Evolutionary conservation across 2,797 vertebrate species (phyloP), one percentile per base, ranked within the genome.

Genomic region (Eutrigla gurnardus): DNA sequence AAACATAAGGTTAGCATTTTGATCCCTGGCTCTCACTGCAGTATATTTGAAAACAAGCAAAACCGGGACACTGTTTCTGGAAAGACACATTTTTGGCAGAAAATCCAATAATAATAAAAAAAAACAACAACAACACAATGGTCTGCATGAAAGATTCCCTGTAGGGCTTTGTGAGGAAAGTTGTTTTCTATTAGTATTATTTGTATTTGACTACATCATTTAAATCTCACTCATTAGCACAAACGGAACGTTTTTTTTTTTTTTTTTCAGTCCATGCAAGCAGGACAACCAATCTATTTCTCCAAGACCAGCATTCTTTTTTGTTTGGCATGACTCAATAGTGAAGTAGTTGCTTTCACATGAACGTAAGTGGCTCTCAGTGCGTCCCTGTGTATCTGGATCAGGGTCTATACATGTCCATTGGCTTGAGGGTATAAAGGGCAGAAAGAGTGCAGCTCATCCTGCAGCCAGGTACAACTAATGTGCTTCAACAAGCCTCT

Each of bases 391-490:
- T 47, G 49, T 57, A 32, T 77, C 7, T 60, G 63, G 61, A 75
- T 71, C 57, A 43, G 53, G 7, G 37, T 39, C 57, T 18, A 6
- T 49, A 66, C 55, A n/a, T 63, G 77, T 36, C 14, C 32, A 9
- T n/a, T 69, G 25, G 46, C 50, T 72, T 32, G 25, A 78, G 65
- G 60, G 42, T 39, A 13, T 15, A 36, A 47, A 73, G 47, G 70
- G 66, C 43, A 54, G 52, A 65, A 40, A 73, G 59, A 47, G 59
- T 17, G 62, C 65, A 64, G 62, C 60, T 73, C 55, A 11, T 57
- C 39, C 80, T 77, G 75, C 32, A 71, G 73, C 65, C 70, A 82
- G 73, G 72, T 83, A 70, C 73, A 61, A 60, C 65, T 70, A 75
- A 85, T 80, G 60, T 32, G 46, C 70, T 74, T 78, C 65, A 80